A percentile compares a stretch with the other conserved stretches of the same genome.
These are phyloP conservation scores for Notamacropus eugenii DNA, from an alignment of 2,797 vertebrate species.

Conservation along the genomic window DNA sequence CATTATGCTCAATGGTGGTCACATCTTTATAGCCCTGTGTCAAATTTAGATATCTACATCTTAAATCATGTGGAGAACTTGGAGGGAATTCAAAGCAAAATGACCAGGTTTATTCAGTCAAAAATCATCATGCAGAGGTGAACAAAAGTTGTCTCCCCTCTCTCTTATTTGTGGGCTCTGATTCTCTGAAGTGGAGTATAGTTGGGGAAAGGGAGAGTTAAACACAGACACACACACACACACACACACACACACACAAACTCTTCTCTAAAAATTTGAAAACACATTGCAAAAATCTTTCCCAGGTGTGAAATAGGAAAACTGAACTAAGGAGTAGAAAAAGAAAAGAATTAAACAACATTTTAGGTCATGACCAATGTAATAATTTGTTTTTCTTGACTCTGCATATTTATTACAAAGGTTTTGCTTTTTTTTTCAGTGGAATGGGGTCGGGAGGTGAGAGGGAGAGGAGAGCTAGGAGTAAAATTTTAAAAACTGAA, in stretches of 20 bases:
- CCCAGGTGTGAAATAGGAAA: neutral
- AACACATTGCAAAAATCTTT: neutral
- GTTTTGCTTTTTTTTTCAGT: no score
- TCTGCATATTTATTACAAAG: no score
- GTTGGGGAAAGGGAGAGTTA: neutral
- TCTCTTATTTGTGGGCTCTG: neutral
- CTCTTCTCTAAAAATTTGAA: no score
- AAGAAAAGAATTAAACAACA: neutral
- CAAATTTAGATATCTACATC: conserved; percentile 34
- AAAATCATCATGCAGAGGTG: neutral
- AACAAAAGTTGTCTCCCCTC: neutral
- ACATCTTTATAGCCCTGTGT: neutral
- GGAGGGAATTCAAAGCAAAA: conserved; percentile 27
- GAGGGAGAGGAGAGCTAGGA: no score
- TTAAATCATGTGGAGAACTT: conserved; percentile 13
- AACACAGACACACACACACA: no score
- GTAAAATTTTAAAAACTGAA: no score
- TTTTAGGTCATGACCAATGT: no score
- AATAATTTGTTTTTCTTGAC: no score
- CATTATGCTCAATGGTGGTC: neutral
- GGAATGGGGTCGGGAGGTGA: no score
- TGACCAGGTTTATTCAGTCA: neutral
- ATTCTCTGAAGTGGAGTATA: neutral
- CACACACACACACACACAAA: no score
- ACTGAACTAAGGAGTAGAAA: conserved; percentile 4